Percentiles rank a stretch among this genome's conserved stretches.
phyloP scores from a whole-genome alignment of 2,888 invertebrate genomes.

The Alloplasta piceator region DNA sequence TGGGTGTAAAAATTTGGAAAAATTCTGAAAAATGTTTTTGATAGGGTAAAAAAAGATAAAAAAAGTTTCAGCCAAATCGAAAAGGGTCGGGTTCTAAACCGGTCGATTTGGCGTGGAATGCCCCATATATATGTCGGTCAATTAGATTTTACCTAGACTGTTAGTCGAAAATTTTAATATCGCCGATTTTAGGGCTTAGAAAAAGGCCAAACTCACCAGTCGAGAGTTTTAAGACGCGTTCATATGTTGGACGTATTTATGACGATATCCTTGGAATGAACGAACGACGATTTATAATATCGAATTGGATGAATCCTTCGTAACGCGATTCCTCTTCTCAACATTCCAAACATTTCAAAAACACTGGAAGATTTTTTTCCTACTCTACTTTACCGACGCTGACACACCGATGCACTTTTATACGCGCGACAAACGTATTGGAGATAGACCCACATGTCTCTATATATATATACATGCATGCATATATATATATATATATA shows the following conservation, averaged over 20 bases:
- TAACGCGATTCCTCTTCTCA: conserved; percentile 41
- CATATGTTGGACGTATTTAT: conserved; percentile 37
- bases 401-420: conserved; percentile 22
- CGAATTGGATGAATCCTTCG: conserved; percentile 45
- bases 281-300: conserved; percentile 22
- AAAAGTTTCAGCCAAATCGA: too few relatives aligned
- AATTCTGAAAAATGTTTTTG: too few relatives aligned
- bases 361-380: background rate
- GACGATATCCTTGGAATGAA: conserved; percentile 24
- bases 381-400: background rate
- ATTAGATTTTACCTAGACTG: too few relatives aligned
- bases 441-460: conserved; percentile 5
- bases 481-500: too few relatives aligned
- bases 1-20: too few relatives aligned
- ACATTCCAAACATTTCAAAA: conserved; percentile 54
- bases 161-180: too few relatives aligned
- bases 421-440: conserved; percentile 16
- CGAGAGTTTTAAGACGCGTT: conserved; percentile 20
- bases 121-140: too few relatives aligned
- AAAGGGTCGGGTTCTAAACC: too few relatives aligned
- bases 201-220: too few relatives aligned
- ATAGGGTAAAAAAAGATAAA: too few relatives aligned
- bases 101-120: too few relatives aligned
- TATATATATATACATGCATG: background rate
- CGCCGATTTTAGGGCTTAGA: too few relatives aligned